Evolutionary conservation across 2,113 vertebrate genomes (phyloP), one percentile per base, ranked within the genome.

Genomic region (Gymnobelideus leadbeateri): DNA sequence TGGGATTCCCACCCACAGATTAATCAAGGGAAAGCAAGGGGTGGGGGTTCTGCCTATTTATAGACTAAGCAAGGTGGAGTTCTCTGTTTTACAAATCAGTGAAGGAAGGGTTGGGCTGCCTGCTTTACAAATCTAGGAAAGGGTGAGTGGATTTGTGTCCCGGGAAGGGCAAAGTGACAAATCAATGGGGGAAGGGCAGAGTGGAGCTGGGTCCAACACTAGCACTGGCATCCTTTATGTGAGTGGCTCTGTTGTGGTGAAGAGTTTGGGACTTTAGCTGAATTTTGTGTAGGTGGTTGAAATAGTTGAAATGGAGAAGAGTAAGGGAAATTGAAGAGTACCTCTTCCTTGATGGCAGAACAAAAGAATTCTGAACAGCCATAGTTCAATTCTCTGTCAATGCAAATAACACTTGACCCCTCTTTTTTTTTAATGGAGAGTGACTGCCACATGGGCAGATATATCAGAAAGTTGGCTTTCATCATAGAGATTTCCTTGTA

Each of bases 301-400:
- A n/a, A 49, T 89, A 37, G 91, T n/a, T 77, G 24, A 97, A 94
- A 46, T 61, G 53, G 94, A 96, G 46, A 89, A 0, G 25, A 37
- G 43, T 49, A 23, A 91, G 49, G 53, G 28, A 54, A 92, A 52
- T 52, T 94, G 89, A 94, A 54, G 46, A 57, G 51, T n/a, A 96
- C 53, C 92, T 47, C 24, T 43, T 91, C 54, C 2, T 89, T 25
- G 47, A 91, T 23, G 91, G 37, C 25, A 57, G 52, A 21, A 57
- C 55, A 52, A 77, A 92, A 93, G 53, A 84, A 84, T 19, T 84
- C n/a, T 84, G 68, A 43, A 43, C n/a, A 84, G 46, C n/a, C 8
- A 46, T 25, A 25, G n/a, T n/a, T 90, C 61, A 43, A 6, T 94
- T 96, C 92, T 93, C 47, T 43, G 96, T 23, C 12, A 47, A 0